Evolutionary conservation across 2,797 vertebrate species (phyloP).

Genomic region (Babyrousa celebensis): DNA sequence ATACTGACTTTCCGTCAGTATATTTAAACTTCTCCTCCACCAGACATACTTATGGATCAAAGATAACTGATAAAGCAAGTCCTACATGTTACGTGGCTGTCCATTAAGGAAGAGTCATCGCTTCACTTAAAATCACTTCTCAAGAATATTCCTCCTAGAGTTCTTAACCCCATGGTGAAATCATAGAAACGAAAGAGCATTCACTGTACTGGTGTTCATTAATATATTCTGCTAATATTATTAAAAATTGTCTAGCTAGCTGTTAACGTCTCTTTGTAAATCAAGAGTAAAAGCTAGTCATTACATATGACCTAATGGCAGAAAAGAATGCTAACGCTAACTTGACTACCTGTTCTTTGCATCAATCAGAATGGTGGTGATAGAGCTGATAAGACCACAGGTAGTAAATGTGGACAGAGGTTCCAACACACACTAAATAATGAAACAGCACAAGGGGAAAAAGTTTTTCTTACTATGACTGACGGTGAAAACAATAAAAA

Average conservation of each 20-base stretch:
- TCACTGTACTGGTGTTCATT: constrained; percentile 3
- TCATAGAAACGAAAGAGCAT: constrained; percentile 50
- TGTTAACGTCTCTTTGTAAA: constrained; percentile 66
- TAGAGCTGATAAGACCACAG: constrained; percentile 53
- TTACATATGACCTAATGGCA: constrained; percentile 20
- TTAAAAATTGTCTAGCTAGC: constrained; percentile 16
- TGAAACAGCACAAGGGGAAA: constrained; percentile 37
- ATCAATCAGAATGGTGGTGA: constrained; percentile 68
- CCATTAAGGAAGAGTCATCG: constrained; percentile 27
- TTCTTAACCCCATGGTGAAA: constrained; percentile 58
- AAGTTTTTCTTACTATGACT: constrained; percentile 28
- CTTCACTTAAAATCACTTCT: constrained; percentile 4
- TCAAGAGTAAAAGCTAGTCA: constrained; percentile 68
- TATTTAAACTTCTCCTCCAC: constrained; percentile 14
- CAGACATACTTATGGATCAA: background rate
- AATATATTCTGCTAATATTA: constrained; percentile 60
- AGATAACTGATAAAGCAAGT: background rate
- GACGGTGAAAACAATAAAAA: constrained; percentile 66
- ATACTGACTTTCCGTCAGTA: background rate
- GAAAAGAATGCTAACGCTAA: constrained; percentile 59
- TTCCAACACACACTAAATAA: constrained; percentile 72
- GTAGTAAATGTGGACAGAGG: constrained; percentile 32
- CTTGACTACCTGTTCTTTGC: constrained; percentile 46
- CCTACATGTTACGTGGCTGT: background rate
- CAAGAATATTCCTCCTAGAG: background rate